Percentiles rank a stretch among this genome's conserved stretches.
phyloP scores from a whole-genome alignment of 1,140 invertebrate genomes.

The Octopus sinensis region DNA sequence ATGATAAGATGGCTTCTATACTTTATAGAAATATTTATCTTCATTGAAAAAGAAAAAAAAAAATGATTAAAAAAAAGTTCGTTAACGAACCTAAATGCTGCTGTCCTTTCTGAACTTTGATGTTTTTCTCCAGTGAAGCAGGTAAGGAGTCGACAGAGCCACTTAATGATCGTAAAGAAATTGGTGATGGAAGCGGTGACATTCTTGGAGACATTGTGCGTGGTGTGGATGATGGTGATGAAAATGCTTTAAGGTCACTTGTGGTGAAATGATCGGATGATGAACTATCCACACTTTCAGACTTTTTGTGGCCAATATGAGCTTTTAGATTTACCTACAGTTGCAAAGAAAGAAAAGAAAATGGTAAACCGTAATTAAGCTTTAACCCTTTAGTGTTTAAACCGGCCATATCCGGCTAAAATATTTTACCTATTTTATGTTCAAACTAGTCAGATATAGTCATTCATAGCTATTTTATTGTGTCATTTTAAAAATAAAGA shows the following conservation, averaged over 20 bases:
- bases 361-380: background rate
- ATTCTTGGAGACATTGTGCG: slow-evolving; percentile 36
- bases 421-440: no score
- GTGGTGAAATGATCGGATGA: slow-evolving; percentile 44
- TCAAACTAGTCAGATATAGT: no score
- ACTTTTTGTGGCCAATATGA: slow-evolving; percentile 27
- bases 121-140: slow-evolving; percentile 62
- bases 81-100: slow-evolving; percentile 62
- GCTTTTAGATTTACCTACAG: slow-evolving; percentile 18
- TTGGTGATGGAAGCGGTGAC: slow-evolving; percentile 45
- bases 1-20: no score
- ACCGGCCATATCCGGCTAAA: no score
- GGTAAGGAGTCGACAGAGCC: slow-evolving; percentile 60
- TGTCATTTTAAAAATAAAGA: no score
- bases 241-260: slow-evolving; percentile 53
- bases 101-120: slow-evolving; percentile 64
- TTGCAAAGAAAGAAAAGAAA: background rate
- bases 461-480: no score
- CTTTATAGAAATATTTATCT: background rate
- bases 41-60: background rate
- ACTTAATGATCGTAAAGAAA: slow-evolving; percentile 41
- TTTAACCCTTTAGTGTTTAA: no score
- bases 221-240: slow-evolving; percentile 40
- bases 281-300: slow-evolving; percentile 39
- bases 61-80: background rate